phyloP scores from a whole-genome alignment of 2,113 vertebrate species.

The Apteryx owenii region DNA sequence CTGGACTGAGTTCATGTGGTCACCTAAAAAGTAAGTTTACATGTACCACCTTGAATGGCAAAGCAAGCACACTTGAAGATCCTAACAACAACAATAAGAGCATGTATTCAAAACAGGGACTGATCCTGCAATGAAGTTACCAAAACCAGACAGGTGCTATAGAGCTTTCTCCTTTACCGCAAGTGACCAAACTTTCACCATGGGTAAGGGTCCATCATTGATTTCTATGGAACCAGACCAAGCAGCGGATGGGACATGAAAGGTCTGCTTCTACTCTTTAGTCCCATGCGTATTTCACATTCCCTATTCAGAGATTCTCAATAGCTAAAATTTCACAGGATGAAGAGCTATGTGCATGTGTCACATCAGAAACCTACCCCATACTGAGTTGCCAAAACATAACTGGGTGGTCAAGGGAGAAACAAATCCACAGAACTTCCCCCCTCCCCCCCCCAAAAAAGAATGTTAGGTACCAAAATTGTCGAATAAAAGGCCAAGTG shows the following conservation, averaged over 20 bases:
- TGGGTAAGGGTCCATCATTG: not conserved
- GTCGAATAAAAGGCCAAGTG: not conserved
- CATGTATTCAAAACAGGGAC: not conserved
- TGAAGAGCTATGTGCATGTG: not conserved
- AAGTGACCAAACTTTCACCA: not conserved
- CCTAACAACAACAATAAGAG: not conserved
- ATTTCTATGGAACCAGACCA: not conserved
- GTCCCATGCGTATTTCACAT: not conserved
- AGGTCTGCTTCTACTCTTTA: not conserved
- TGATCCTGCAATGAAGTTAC: not conserved
- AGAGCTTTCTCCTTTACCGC: not conserved
- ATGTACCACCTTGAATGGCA: not conserved
- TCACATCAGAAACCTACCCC: not conserved
- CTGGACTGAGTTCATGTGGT: not conserved
- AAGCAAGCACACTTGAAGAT: fast-evolving
- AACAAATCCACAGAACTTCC: not conserved
- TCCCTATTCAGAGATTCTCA: fast-evolving
- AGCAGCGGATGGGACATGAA: fast-evolving
- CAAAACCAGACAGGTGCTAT: not conserved
- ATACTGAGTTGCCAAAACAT: not conserved
- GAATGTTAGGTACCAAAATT: not conserved
- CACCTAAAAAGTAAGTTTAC: not conserved
- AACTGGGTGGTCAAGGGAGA: not conserved
- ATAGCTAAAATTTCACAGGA: not conserved
- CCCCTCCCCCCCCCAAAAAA: no score